Evolutionary conservation across 2,797 vertebrate genomes (phyloP).

Genomic region (Microctenopoma steveboyesi): DNA sequence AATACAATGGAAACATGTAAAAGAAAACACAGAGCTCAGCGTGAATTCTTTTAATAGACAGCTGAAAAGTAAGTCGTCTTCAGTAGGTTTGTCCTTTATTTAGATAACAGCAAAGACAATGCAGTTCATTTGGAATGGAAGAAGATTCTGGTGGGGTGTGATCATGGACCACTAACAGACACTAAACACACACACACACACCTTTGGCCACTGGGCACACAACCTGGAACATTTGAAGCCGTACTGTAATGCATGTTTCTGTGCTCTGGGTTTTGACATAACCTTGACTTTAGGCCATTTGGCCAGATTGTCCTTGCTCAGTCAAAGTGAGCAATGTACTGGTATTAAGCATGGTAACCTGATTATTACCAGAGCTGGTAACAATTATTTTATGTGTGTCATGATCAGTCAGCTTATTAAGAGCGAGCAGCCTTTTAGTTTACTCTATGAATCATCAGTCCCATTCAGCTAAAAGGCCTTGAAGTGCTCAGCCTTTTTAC

Average conservation of each 20-base stretch:
- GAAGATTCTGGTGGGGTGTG: not conserved
- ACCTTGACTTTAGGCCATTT: slow-evolving; percentile 17
- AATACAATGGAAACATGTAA: too few species aligned
- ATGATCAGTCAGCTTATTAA: slow-evolving; percentile 7
- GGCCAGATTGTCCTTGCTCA: not conserved
- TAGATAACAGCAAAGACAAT: too few species aligned
- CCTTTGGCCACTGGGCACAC: not conserved
- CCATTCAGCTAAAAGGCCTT: slow-evolving; percentile 7
- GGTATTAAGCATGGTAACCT: not conserved
- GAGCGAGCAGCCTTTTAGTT: slow-evolving; percentile 9
- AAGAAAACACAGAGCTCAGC: too few species aligned
- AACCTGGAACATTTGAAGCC: slow-evolving; percentile 1
- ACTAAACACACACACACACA: not conserved
- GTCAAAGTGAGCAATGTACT: not conserved
- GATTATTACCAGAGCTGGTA: slow-evolving; percentile 1
- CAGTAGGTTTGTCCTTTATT: too few species aligned
- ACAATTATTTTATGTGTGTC: slow-evolving; percentile 11
- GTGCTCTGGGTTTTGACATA: slow-evolving; percentile 1
- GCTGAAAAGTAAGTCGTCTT: too few species aligned
- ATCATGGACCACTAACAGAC: not conserved
- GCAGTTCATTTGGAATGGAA: too few species aligned
- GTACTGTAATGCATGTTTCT: not conserved
- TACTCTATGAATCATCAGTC: slow-evolving; percentile 10
- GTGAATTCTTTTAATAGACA: too few species aligned
- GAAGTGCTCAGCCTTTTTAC: slow-evolving; percentile 2